phyloP scores from a whole-genome alignment of 2,797 vertebrate species.

The Brotogeris chrysoptera region DNA sequence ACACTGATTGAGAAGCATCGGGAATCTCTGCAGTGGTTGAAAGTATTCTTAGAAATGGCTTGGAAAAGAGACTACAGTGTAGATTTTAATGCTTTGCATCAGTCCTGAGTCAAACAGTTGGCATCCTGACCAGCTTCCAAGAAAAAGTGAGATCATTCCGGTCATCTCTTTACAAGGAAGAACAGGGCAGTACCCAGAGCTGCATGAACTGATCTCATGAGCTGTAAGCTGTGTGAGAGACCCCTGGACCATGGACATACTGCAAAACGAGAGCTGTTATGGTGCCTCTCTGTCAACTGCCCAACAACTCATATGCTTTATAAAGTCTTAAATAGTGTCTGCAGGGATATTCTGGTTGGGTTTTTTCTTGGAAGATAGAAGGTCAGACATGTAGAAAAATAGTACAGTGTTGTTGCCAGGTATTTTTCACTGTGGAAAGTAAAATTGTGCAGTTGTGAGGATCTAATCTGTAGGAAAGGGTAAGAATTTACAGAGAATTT shows the following conservation, averaged over 20 bases:
- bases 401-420: background rate
- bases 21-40: background rate
- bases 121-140: conserved; percentile 38
- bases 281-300: background rate
- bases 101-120: conserved; percentile 57
- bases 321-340: conserved; percentile 5
- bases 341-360: background rate
- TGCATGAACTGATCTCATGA: background rate
- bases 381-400: background rate
- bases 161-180: conserved; percentile 21
- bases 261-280: background rate
- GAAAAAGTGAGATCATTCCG: conserved; percentile 53
- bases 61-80: background rate
- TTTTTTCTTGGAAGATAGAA: background rate
- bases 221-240: background rate
- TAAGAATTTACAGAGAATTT: background rate
- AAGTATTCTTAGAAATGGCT: background rate
- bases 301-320: conserved; percentile 7
- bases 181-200: background rate
- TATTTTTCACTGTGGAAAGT: background rate
- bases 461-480: background rate
- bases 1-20: background rate
- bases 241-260: background rate
- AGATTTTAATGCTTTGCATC: conserved; percentile 51
- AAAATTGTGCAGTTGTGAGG: background rate